These are phyloP conservation scores for Rhagonycha lutea DNA, from an alignment of 2,888 invertebrate genomes.

Conservation along the genomic window DNA sequence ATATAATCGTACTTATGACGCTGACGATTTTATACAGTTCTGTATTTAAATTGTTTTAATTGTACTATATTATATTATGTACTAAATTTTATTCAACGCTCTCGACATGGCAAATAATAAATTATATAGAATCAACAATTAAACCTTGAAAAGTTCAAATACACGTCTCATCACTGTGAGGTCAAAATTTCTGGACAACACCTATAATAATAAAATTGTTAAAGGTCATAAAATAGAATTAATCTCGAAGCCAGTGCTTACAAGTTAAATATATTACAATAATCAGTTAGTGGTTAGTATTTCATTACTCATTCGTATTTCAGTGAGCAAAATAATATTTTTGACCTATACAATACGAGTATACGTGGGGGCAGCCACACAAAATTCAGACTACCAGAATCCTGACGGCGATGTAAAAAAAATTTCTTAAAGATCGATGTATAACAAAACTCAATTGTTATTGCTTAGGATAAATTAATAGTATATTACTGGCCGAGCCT, in stretches of 20 bases:
- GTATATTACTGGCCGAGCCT: too few relatives aligned
- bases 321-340: neutral
- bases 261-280: neutral
- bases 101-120: neutral
- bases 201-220: neutral
- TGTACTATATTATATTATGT: neutral
- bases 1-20: neutral
- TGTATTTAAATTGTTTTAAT: neutral
- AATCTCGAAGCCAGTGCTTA: neutral
- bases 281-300: neutral
- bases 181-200: constrained; percentile 19
- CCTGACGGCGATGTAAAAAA: too few relatives aligned
- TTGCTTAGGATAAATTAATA: too few relatives aligned
- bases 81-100: neutral
- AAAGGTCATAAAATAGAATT: neutral
- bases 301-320: neutral
- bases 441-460: too few relatives aligned
- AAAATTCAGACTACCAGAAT: neutral
- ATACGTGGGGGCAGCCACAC: neutral
- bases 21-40: neutral
- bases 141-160: constrained; percentile 34
- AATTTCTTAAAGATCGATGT: too few relatives aligned
- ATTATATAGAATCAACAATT: constrained; percentile 2
- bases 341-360: neutral
- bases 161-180: constrained; percentile 20